Percentiles rank a stretch among this genome's conserved stretches.
phyloP scores from a whole-genome alignment of 2,113 vertebrate species.

The Festucalex cinctus region DNA sequence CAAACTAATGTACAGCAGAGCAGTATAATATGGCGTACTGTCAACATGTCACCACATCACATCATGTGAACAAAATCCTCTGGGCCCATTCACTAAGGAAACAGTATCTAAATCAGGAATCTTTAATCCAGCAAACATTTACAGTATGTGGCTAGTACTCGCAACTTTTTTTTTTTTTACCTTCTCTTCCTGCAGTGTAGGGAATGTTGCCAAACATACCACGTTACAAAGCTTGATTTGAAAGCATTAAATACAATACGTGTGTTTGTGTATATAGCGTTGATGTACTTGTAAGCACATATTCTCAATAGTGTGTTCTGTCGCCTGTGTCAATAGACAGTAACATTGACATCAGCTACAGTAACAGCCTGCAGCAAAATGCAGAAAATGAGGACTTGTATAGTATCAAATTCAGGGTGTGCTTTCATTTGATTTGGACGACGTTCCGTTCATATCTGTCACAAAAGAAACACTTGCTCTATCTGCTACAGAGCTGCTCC shows the following conservation, averaged over 20 bases:
- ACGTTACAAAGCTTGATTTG: constrained; percentile 36
- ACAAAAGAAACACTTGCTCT: constrained; percentile 19
- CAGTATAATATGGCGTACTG: too few relatives aligned
- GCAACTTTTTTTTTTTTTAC: constrained; percentile 21
- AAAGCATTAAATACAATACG: constrained; percentile 5
- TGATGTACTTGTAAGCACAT: background rate
- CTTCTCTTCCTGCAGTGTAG: constrained; percentile 10
- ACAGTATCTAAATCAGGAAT: constrained; percentile 20
- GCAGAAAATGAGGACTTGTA: constrained; percentile 30
- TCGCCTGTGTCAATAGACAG: constrained; percentile 25
- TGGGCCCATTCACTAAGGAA: constrained; percentile 15
- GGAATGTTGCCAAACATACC: constrained; percentile 24
- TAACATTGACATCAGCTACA: constrained; percentile 32
- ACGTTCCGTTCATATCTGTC: constrained; percentile 36
- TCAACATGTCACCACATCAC: too few relatives aligned
- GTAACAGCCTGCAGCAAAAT: constrained; percentile 39
- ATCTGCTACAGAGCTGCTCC: constrained; percentile 10
- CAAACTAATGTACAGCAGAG: constrained; percentile 3
- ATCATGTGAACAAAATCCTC: constrained; percentile 13
- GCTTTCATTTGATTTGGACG: constrained; percentile 45
- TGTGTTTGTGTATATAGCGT: background rate
- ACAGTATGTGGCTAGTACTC: background rate
- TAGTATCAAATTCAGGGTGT: constrained; percentile 41
- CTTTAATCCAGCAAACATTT: constrained; percentile 31
- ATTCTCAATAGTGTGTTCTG: constrained; percentile 14